phyloP scores from a whole-genome alignment of 1,140 invertebrate genomes.

The Goniozus legneri region DNA sequence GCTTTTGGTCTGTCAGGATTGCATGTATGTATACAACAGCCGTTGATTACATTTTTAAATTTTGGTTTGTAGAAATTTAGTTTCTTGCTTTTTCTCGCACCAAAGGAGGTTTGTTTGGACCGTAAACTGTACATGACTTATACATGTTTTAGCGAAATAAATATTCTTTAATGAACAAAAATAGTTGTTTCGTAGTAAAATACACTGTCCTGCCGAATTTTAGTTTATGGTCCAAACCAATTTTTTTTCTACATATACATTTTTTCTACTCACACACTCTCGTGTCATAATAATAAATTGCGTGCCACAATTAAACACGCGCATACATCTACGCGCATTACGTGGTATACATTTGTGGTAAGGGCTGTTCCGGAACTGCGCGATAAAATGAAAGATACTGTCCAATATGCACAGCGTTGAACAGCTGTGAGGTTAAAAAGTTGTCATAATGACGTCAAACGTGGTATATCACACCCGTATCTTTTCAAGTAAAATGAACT shows the following conservation, averaged over 20 bases:
- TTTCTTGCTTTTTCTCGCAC: too few relatives aligned
- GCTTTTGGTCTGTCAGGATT: conserved; percentile 78
- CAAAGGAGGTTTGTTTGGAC: too few relatives aligned
- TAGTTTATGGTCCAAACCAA: too few relatives aligned
- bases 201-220: too few relatives aligned
- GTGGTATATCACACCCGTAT: too few relatives aligned
- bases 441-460: too few relatives aligned
- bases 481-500: too few relatives aligned
- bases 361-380: conserved; percentile 15
- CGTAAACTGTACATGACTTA: background rate
- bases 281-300: background rate
- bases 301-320: background rate
- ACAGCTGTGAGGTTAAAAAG: too few relatives aligned
- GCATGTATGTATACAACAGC: conserved; percentile 70
- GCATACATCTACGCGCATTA: background rate
- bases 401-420: background rate
- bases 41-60: too few relatives aligned
- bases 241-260: background rate
- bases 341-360: conserved; percentile 11
- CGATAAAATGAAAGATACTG: conserved; percentile 24
- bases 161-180: background rate
- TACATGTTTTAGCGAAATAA: background rate
- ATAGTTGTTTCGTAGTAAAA: too few relatives aligned
- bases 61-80: too few relatives aligned
- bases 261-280: too few relatives aligned